Evolutionary conservation across 2,797 vertebrate genomes (phyloP), one percentile per base, ranked within the genome.

Genomic region (Vespertilio murinus): DNA sequence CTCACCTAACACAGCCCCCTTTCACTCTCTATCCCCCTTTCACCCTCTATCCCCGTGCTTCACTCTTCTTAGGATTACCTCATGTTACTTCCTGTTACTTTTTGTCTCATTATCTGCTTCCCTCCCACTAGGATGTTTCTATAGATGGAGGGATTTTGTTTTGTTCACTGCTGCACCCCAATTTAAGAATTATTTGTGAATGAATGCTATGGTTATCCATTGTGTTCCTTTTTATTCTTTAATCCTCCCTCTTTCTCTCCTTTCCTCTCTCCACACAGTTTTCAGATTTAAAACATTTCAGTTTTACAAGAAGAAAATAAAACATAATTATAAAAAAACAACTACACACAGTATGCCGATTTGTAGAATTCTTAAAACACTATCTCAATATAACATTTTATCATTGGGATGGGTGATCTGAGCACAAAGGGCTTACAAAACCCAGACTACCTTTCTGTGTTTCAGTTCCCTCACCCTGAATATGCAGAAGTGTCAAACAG

Each of bases 301-400:
- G 20, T 88, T 90, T 90, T 59, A 75, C 3, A 94, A 90, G 49
- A 9, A 80, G 71, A 87, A 84, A 88, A 45, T 56, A 70, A 88
- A 88, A 88, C 30, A 16, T 23, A 42, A 45, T 25, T 67, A 42
- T 52, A 59, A 83, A 93, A 83, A 78, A 40, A 28, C 6, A 38
- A 54, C 45, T 25, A 73, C n/a, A 61, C n/a, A 42, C 16, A 74
- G 5, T 64, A 14, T 78, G 38, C n/a, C 28, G 67, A 42, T 18
- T 65, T 81, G 82, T 45, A 13, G 20, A 33, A 65, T 52, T 81
- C 40, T 79, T 45, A 84, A 73, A 79, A 78, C 64, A 64, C 12
- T 71, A 13, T 40, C 40, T 65, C 33, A 30, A 12, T 18, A 16
- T 16, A 6, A 23, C 69, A 11, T 73, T 87, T 92, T 45, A 69